Evolutionary conservation across 2,888 invertebrate genomes (phyloP).

Genomic region (Drosophila affinis): DNA sequence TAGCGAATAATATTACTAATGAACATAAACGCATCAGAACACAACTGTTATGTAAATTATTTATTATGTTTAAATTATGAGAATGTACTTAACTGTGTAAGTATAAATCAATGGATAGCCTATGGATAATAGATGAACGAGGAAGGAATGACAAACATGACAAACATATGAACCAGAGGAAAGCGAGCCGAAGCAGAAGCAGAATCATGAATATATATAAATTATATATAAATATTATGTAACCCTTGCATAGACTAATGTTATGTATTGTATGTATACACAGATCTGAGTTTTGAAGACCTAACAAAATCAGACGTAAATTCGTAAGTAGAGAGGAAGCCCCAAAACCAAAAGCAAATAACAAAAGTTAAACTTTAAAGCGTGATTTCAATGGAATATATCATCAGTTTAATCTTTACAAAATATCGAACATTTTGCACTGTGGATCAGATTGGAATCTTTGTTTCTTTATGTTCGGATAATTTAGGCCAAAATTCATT

Average conservation of each 20-base stretch:
- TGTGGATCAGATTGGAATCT: conserved; percentile 20
- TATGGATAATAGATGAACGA: conserved; percentile 12
- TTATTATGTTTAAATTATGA: conserved; percentile 71
- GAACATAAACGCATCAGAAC: conserved; percentile 53
- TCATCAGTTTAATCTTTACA: conserved; percentile 76
- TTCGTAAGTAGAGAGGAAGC: conserved; percentile 56
- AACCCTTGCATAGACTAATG: conserved; percentile 71
- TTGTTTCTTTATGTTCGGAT: not conserved
- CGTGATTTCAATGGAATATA: conserved; percentile 82
- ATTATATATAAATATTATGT: conserved; percentile 67
- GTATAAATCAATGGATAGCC: conserved; percentile 56
- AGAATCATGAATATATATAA: conserved; percentile 41
- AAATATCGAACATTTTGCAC: conserved; percentile 58
- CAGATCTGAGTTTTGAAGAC: conserved; percentile 54
- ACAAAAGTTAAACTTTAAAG: conserved; percentile 82
- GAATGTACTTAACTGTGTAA: conserved; percentile 66
- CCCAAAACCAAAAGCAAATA: conserved; percentile 77
- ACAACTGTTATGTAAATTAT: conserved; percentile 81
- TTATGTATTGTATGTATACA: conserved; percentile 61
- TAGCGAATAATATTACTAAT: conserved; percentile 62
- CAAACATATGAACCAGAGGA: conserved; percentile 33
- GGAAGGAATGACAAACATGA: conserved; percentile 34
- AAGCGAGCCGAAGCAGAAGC: conserved; percentile 2
- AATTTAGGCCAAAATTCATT: not conserved
- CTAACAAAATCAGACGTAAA: conserved; percentile 45